Conservation (phyloP, 2,113 vertebrate species). For the Mustelus asterias region DNA sequence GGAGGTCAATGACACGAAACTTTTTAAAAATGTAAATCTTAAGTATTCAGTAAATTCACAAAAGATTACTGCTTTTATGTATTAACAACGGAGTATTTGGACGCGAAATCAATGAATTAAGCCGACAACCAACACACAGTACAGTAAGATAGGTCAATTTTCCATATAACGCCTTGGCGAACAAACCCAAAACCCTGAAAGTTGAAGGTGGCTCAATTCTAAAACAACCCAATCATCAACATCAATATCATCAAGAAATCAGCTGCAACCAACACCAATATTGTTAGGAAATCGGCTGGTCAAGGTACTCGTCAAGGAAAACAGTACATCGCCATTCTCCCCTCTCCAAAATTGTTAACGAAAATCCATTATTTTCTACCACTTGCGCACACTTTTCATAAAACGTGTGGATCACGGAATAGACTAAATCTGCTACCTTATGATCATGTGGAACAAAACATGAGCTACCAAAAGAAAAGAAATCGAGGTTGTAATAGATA, state of each 20-base stretch:
- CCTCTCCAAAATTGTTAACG: neutral
- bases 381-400: constrained; percentile 8
- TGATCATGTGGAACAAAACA: constrained; percentile 11
- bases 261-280: neutral
- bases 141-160: neutral
- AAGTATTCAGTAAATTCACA: neutral
- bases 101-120: neutral
- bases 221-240: neutral
- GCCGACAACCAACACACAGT: neutral
- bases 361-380: neutral
- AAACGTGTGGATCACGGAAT: neutral
- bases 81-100: neutral
- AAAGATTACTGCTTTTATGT: neutral
- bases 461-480: neutral
- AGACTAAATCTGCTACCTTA: neutral
- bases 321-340: neutral
- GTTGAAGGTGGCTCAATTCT: neutral
- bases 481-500: neutral
- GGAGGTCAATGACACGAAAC: neutral
- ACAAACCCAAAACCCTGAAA: neutral
- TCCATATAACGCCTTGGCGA: neutral
- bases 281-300: neutral
- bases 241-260: neutral
- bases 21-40: neutral
- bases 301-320: neutral